phyloP scores from a whole-genome alignment of 1,140 invertebrate species.

The Ceratoteleas bidentatus region DNA sequence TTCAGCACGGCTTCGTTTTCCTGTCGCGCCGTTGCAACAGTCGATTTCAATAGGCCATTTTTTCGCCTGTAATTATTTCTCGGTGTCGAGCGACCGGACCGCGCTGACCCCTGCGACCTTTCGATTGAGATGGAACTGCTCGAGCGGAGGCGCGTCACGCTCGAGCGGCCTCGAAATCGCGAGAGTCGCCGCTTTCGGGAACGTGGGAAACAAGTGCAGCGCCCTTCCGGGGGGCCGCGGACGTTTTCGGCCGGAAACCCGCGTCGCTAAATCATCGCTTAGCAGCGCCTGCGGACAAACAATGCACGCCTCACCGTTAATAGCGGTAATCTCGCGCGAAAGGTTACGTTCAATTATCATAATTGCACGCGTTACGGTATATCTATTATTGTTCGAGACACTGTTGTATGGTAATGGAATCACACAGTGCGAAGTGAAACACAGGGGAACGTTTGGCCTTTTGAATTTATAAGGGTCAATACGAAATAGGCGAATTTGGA shows the following conservation, averaged over 20 bases:
- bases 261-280: conserved; percentile 20
- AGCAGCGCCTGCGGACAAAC: conserved; percentile 10
- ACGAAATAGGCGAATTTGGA: too few species aligned
- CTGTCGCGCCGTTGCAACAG: too few species aligned
- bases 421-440: too few species aligned
- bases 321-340: conserved; percentile 47
- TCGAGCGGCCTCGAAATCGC: conserved; percentile 66
- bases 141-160: conserved; percentile 41
- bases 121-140: conserved; percentile 42
- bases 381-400: conserved; percentile 39
- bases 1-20: too few species aligned
- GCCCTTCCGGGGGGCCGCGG: conserved; percentile 24
- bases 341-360: conserved; percentile 56
- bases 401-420: conserved; percentile 51
- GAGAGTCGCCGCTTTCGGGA: conserved; percentile 61
- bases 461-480: too few species aligned
- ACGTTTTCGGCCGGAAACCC: conserved; percentile 44
- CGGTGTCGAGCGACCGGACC: conserved; percentile 22
- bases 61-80: conserved; percentile 43
- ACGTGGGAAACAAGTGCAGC: conserved; percentile 62
- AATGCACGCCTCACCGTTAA: conserved; percentile 38
- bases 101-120: conserved; percentile 38
- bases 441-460: too few species aligned
- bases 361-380: conserved; percentile 55
- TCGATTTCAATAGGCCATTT: too few species aligned